Conservation (phyloP, 2,797 vertebrate genomes). For the Microcaecilia unicolor region DNA sequence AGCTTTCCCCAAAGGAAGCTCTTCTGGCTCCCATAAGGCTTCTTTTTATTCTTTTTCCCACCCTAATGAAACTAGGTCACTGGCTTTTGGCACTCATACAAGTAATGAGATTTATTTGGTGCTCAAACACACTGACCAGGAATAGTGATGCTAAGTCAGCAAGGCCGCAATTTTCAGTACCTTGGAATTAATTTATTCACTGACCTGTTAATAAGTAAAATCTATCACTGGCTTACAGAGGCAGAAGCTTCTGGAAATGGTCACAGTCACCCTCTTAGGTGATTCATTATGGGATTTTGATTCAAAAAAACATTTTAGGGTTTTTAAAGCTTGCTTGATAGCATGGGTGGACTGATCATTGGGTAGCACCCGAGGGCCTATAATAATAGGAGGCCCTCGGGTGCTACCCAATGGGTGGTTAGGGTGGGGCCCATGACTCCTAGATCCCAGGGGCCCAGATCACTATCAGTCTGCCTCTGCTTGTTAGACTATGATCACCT, state of each 20-base stretch:
- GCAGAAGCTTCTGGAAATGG: constrained; percentile 29
- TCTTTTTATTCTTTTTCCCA: constrained; percentile 36
- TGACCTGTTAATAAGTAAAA: constrained; percentile 44
- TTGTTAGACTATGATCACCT: constrained; percentile 16
- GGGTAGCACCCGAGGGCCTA: no score
- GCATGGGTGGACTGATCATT: no score
- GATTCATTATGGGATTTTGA: constrained; percentile 23
- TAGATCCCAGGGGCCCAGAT: no score
- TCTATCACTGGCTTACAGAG: constrained; percentile 31
- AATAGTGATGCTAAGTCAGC: constrained; percentile 46
- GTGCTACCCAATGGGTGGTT: no score
- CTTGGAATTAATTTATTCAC: constrained; percentile 46
- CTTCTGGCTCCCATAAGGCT: constrained; percentile 35
- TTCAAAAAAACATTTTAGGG: constrained; percentile 10
- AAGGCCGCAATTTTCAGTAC: constrained; percentile 38
- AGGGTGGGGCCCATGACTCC: no score
- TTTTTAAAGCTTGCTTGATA: constrained; percentile 19
- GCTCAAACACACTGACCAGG: constrained; percentile 37
- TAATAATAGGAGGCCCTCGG: no score
- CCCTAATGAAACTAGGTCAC: constrained; percentile 50
- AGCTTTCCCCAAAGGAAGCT: constrained; percentile 22
- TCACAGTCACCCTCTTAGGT: constrained; percentile 17
- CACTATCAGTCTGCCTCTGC: no score
- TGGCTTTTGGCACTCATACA: constrained; percentile 39
- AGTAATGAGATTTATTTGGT: constrained; percentile 39